phyloP scores from a whole-genome alignment of 2,888 invertebrate genomes.

The Epsilonema sp. region DNA sequence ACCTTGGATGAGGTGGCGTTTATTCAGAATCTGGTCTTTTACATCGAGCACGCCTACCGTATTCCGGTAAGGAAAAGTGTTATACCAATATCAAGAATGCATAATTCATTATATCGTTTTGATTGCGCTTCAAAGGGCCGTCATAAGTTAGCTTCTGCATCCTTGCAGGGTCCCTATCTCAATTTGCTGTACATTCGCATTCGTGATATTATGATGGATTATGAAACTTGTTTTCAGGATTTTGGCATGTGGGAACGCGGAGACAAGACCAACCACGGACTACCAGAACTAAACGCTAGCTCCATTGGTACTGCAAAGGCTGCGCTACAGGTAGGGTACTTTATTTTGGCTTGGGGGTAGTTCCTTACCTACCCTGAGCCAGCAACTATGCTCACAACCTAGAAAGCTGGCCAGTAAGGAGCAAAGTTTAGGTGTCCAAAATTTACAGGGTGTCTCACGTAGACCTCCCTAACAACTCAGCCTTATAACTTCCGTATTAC shows the following conservation, averaged over 20 bases:
- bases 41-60: constrained; percentile 94
- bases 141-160: too few relatives aligned
- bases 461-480: too few relatives aligned
- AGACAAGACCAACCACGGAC: constrained; percentile 96
- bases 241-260: constrained; percentile 99
- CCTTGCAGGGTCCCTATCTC: too few relatives aligned
- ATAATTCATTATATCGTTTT: too few relatives aligned
- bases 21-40: constrained; percentile 95
- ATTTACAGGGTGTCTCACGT: too few relatives aligned
- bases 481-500: too few relatives aligned
- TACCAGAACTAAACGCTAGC: constrained; percentile 91
- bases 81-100: too few relatives aligned
- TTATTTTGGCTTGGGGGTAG: too few relatives aligned
- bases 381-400: too few relatives aligned
- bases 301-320: constrained; percentile 96
- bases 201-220: not conserved
- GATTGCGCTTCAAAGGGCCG: too few relatives aligned
- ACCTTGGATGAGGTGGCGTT: constrained; percentile 95
- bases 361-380: not conserved
- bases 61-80: constrained; percentile 65
- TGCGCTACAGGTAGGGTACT: constrained; percentile 15
- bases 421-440: too few relatives aligned
- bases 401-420: too few relatives aligned
- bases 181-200: not conserved
- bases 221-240: constrained; percentile 40